Percentiles rank a stretch among this genome's conserved stretches.
Evolutionary conservation across 2,797 vertebrate species (phyloP).

Genomic region (Geotrypetes seraphini): DNA sequence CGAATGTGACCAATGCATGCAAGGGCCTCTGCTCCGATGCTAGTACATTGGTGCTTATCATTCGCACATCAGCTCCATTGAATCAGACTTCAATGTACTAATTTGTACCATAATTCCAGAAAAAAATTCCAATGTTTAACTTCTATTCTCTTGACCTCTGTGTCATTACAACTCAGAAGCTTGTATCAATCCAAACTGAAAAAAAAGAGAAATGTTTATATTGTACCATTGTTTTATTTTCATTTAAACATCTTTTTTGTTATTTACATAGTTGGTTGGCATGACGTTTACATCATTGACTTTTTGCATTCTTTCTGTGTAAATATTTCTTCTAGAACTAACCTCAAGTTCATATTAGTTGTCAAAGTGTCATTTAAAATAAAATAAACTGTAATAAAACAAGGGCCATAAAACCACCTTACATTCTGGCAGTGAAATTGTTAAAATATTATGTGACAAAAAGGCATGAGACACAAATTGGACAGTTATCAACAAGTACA

Average conservation of each 20-base stretch:
- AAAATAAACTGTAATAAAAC: constrained; percentile 53
- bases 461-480: no score
- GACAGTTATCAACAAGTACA: no score
- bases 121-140: constrained; percentile 16
- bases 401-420: no score
- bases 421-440: no score
- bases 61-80: no score
- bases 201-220: constrained; percentile 33
- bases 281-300: constrained; percentile 40
- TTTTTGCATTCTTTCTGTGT: constrained; percentile 45
- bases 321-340: constrained; percentile 55
- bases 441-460: no score
- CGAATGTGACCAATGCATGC: no score
- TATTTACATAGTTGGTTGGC: constrained; percentile 55
- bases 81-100: neutral
- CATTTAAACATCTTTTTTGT: constrained; percentile 53
- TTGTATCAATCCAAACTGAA: constrained; percentile 31
- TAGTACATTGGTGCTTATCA: no score
- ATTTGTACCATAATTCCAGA: constrained; percentile 1
- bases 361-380: constrained; percentile 51
- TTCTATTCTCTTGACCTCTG: constrained; percentile 29
- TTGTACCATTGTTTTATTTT: constrained; percentile 49
- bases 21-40: no score
- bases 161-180: constrained; percentile 14
- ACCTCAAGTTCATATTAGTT: constrained; percentile 50